These are phyloP conservation scores for Pachyuromys duprasi DNA, from an alignment of 2,797 vertebrate species.

Conservation along the genomic window DNA sequence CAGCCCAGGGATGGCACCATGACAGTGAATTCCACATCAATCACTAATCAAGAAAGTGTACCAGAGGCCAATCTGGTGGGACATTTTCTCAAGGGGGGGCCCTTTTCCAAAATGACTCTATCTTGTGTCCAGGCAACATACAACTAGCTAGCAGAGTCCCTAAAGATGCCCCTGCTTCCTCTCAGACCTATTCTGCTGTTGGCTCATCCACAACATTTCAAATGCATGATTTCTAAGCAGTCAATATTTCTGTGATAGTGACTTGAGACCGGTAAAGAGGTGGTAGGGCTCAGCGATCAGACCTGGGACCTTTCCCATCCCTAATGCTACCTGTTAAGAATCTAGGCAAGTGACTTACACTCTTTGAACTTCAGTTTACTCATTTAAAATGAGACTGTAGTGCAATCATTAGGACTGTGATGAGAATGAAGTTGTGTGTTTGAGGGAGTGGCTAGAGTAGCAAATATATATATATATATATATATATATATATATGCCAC, in stretches of 20 bases:
- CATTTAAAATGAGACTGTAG: constrained; percentile 10
- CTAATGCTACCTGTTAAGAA: background rate
- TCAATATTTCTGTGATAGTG: background rate
- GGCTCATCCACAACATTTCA: background rate
- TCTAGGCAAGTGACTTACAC: background rate
- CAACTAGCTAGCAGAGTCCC: background rate
- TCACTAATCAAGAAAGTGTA: background rate
- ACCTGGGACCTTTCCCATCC: background rate
- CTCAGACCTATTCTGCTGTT: background rate
- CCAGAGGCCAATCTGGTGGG: background rate
- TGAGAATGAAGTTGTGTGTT: background rate
- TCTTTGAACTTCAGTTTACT: constrained; percentile 5
- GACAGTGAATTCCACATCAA: background rate
- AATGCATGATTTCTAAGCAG: constrained; percentile 9
- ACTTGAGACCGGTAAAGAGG: background rate
- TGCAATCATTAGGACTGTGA: background rate
- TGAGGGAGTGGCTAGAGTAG: background rate
- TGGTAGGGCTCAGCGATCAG: fast-evolving
- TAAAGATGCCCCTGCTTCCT: background rate
- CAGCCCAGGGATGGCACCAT: background rate
- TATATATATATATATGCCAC: background rate
- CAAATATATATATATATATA: too few relatives aligned
- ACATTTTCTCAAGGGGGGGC: background rate
- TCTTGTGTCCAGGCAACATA: background rate
- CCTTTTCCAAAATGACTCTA: background rate